Evolutionary conservation across 1,140 invertebrate genomes (phyloP).

Genomic region (Colletes latitarsis): DNA sequence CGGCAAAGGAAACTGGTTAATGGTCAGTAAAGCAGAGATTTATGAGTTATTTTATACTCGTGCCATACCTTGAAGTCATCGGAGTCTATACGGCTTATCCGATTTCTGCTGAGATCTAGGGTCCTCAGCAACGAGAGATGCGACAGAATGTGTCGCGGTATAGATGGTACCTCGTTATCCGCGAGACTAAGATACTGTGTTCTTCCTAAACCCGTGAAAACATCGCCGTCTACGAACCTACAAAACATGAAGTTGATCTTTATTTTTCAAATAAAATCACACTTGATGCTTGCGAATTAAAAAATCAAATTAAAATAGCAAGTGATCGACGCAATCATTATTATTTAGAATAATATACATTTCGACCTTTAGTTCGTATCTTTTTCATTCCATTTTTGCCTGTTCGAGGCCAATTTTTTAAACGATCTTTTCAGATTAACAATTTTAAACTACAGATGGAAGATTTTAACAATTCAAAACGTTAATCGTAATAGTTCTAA

Average conservation of each 20-base stretch:
- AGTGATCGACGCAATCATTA: too few relatives aligned
- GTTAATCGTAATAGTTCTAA: too few relatives aligned
- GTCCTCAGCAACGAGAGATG: slow-evolving; percentile 87
- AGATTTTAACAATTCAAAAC: too few relatives aligned
- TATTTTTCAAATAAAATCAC: neutral
- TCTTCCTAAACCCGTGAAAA: slow-evolving; percentile 86
- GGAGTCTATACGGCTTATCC: slow-evolving; percentile 84
- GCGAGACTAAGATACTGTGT: slow-evolving; percentile 87
- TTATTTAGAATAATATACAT: too few relatives aligned
- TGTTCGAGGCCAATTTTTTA: too few relatives aligned
- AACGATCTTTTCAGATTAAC: too few relatives aligned
- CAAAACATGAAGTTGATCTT: slow-evolving; percentile 48
- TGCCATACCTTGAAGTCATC: slow-evolving; percentile 84
- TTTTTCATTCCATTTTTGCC: too few relatives aligned
- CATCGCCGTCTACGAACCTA: slow-evolving; percentile 86
- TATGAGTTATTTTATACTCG: slow-evolving; percentile 13
- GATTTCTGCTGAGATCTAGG: slow-evolving; percentile 87
- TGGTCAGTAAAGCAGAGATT: slow-evolving; percentile 3
- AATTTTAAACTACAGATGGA: too few relatives aligned
- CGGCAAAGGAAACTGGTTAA: neutral
- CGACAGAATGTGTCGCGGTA: slow-evolving; percentile 86
- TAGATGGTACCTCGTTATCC: slow-evolving; percentile 86
- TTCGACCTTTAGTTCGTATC: too few relatives aligned
- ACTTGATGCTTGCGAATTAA: too few relatives aligned
- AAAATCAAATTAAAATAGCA: too few relatives aligned